phyloP scores from a whole-genome alignment of 2,888 invertebrate genomes.

The Clostera curtula region DNA sequence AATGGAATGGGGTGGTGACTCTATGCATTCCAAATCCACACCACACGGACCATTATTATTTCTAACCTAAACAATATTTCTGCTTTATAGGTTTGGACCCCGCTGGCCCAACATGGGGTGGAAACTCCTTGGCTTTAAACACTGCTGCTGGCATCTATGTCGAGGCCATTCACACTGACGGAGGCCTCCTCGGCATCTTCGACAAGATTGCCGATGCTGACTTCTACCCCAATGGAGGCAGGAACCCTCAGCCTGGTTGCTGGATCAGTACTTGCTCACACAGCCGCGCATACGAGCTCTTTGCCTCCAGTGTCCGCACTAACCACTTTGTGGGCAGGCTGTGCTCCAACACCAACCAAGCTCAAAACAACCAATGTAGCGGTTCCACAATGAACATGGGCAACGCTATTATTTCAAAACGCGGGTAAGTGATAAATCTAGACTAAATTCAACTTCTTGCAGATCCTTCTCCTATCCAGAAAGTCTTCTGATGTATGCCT shows the following conservation, averaged over 20 bases:
- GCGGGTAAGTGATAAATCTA: constrained; percentile 30
- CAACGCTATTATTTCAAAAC: constrained; percentile 34
- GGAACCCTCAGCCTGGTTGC: constrained; percentile 52
- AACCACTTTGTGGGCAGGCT: constrained; percentile 39
- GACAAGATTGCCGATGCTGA: constrained; percentile 40
- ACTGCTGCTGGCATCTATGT: constrained; percentile 40
- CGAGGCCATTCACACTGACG: constrained; percentile 56
- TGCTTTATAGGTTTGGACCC: constrained; percentile 56
- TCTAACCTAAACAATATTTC: too few species aligned
- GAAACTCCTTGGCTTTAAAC: constrained; percentile 38
- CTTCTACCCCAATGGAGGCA: constrained; percentile 61
- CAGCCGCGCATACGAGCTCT: constrained; percentile 37
- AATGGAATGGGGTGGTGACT: too few species aligned
- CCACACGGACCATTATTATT: too few species aligned
- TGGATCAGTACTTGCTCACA: constrained; percentile 45
- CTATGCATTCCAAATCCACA: too few species aligned
- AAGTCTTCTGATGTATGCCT: too few species aligned
- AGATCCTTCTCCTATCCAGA: too few species aligned
- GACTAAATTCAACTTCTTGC: too few species aligned
- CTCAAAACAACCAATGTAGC: constrained; percentile 29
- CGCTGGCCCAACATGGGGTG: constrained; percentile 47
- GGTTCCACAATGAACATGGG: constrained; percentile 38
- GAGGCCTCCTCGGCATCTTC: constrained; percentile 45
- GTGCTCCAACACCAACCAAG: constrained; percentile 35
- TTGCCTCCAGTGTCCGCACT: constrained; percentile 39